Evolutionary conservation across 2,797 vertebrate genomes (phyloP).

Genomic region (Mormyrus proboscirostris): DNA sequence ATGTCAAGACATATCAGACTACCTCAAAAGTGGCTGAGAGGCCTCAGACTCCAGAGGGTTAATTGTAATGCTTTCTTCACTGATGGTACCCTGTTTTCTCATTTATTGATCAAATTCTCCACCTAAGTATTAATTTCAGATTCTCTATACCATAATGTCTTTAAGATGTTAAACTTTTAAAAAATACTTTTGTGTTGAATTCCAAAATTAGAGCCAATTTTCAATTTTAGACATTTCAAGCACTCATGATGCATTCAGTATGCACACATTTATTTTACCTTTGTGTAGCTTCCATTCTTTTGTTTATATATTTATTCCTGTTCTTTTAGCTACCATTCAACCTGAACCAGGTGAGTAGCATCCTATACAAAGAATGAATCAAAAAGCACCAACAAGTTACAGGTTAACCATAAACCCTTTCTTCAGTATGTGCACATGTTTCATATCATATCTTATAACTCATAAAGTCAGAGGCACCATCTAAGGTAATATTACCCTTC

Average conservation of each 20-base stretch:
- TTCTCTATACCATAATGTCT: neutral
- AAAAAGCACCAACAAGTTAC: neutral
- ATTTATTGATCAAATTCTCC: neutral
- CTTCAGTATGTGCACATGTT: neutral
- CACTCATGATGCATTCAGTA: neutral
- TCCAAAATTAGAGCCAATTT: neutral
- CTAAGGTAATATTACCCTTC: neutral
- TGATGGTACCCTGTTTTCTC: neutral
- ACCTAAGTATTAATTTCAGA: neutral
- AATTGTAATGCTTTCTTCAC: neutral
- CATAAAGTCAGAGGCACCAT: neutral
- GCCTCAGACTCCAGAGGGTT: neutral
- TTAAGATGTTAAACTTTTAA: neutral
- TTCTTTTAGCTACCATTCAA: neutral
- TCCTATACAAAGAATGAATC: neutral
- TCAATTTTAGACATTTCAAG: neutral
- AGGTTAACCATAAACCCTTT: neutral
- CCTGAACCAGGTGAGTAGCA: neutral
- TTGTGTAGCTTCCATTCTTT: neutral
- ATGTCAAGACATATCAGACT: neutral
- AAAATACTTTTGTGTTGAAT: neutral
- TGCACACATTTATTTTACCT: neutral
- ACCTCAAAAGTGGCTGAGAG: neutral
- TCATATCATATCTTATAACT: neutral
- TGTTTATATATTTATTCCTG: neutral